A percentile compares a stretch with the other conserved stretches of the same genome.
Evolutionary conservation across 2,797 vertebrate species (phyloP).

Genomic region (Coluber constrictor): DNA sequence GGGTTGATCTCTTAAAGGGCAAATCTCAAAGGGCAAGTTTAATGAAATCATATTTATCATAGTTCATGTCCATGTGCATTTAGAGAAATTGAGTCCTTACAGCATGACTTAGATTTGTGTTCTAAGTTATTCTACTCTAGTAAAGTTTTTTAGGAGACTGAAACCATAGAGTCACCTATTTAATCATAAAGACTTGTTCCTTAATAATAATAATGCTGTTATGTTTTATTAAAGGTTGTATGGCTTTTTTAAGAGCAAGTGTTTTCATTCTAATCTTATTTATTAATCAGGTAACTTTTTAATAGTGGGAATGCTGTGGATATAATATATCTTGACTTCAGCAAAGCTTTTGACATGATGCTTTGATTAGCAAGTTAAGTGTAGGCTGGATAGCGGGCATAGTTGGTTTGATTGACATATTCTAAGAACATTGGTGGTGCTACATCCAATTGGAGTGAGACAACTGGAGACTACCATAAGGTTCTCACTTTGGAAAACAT

Average conservation of each 20-base stretch:
- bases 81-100: neutral
- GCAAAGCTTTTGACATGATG: neutral
- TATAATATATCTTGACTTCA: neutral
- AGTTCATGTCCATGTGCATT: neutral
- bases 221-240: neutral
- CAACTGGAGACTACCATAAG: neutral
- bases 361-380: neutral
- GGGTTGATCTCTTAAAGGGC: neutral
- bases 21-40: neutral
- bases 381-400: neutral
- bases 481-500: neutral
- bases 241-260: neutral
- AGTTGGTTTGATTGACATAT: neutral
- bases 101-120: neutral
- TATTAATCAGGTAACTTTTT: neutral
- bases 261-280: neutral
- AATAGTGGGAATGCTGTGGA: neutral
- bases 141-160: neutral
- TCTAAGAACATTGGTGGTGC: neutral
- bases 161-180: neutral
- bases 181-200: neutral
- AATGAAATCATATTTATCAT: neutral
- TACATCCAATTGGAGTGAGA: neutral
- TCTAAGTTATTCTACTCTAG: neutral
- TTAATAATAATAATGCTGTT: neutral